Evolutionary conservation across 2,797 vertebrate species (phyloP).

Genomic region (Cossypha polioptera): DNA sequence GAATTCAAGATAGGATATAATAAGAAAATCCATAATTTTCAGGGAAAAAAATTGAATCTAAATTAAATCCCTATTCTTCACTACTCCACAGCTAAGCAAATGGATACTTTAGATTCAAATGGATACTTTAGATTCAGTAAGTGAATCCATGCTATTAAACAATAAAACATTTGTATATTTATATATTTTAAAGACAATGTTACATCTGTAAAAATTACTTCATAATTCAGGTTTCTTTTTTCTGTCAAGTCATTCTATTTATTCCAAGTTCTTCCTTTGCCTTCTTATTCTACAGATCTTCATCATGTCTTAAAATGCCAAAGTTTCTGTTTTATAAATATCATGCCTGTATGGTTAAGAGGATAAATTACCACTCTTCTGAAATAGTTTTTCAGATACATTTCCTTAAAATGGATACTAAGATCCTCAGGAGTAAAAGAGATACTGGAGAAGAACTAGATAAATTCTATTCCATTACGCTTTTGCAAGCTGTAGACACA

Average conservation of each 20-base stretch:
- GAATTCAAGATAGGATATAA: background rate
- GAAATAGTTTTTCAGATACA: background rate
- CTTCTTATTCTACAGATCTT: background rate
- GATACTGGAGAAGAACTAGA: background rate
- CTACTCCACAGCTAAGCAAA: background rate
- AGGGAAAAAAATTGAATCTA: background rate
- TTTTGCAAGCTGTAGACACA: background rate
- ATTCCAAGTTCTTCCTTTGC: conserved; percentile 6
- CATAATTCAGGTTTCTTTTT: conserved; percentile 17
- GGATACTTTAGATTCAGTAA: background rate
- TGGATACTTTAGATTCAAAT: too few species aligned
- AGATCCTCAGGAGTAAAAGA: background rate
- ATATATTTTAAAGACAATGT: background rate
- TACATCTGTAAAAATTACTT: background rate
- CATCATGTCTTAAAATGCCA: background rate
- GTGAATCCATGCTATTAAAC: background rate
- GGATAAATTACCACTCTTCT: background rate
- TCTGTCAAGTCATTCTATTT: background rate
- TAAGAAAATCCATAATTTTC: background rate
- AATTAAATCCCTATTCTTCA: background rate
- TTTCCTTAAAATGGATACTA: background rate
- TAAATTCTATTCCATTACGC: background rate
- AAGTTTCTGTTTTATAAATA: background rate
- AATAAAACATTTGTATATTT: background rate
- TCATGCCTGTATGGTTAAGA: background rate